Evolutionary conservation across 2,888 invertebrate species (phyloP).

Genomic region (Lasioglossum lativentre): DNA sequence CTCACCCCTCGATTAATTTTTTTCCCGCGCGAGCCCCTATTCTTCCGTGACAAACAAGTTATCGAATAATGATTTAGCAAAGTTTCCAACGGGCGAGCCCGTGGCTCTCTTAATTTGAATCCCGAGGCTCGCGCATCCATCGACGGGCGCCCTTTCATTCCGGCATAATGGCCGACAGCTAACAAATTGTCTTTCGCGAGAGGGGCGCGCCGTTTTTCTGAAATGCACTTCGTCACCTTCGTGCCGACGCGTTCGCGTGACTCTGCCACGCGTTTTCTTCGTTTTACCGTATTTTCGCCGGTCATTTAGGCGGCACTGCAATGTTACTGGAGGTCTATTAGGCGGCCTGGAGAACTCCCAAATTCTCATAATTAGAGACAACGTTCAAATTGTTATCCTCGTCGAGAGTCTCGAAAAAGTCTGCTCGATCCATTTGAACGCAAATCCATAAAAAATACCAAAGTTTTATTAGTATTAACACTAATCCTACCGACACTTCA

Average conservation of each 20-base stretch:
- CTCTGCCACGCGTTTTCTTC: slow-evolving; percentile 29
- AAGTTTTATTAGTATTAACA: too few species aligned
- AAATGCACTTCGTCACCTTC: slow-evolving; percentile 38
- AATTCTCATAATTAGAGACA: not conserved
- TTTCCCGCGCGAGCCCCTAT: not conserved
- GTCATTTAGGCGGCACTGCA: slow-evolving; percentile 67
- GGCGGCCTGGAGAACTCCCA: not conserved
- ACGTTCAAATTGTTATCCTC: slow-evolving; percentile 14
- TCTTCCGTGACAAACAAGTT: slow-evolving; percentile 31
- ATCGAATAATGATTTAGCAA: slow-evolving; percentile 18
- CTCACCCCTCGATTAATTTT: slow-evolving; percentile 20
- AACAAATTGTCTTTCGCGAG: slow-evolving; percentile 32
- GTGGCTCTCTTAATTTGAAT: not conserved
- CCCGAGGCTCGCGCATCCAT: not conserved
- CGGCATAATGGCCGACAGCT: slow-evolving; percentile 7
- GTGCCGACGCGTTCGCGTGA: slow-evolving; percentile 46
- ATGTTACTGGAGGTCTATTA: slow-evolving; percentile 60
- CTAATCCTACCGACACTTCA: too few species aligned
- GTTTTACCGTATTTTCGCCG: slow-evolving; percentile 34
- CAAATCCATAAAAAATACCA: too few species aligned
- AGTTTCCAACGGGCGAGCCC: not conserved
- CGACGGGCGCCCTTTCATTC: not conserved
- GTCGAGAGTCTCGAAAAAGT: slow-evolving; percentile 36
- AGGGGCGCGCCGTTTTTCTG: slow-evolving; percentile 45
- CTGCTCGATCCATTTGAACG: not conserved